Evolutionary conservation across 2,113 vertebrate species (phyloP).

Genomic region (Tinamus guttatus): DNA sequence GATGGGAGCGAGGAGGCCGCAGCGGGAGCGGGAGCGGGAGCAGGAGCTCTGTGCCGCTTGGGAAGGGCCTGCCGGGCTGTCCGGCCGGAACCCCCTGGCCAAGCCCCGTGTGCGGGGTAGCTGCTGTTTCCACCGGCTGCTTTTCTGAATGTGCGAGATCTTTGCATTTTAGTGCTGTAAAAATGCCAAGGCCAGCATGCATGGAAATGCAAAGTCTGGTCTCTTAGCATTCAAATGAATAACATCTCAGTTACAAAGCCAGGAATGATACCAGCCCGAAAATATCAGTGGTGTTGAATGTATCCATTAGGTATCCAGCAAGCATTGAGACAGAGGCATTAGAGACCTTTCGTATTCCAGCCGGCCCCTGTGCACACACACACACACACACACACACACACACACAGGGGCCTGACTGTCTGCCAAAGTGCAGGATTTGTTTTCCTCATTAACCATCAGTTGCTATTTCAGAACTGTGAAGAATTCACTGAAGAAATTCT

Average conservation of each 20-base stretch:
- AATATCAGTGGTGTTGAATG: not conserved
- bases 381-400: too few species aligned
- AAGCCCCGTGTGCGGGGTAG: accelerated
- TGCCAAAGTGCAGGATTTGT: not conserved
- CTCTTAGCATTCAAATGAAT: accelerated
- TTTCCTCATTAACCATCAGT: not conserved
- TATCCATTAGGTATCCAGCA: accelerated
- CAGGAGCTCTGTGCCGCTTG: too few species aligned
- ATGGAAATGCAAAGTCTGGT: not conserved
- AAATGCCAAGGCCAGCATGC: accelerated
- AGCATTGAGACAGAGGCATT: not conserved
- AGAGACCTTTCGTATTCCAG: not conserved
- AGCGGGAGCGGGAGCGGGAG: too few species aligned
- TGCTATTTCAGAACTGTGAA: not conserved
- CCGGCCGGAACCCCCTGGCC: not conserved
- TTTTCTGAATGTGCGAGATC: accelerated
- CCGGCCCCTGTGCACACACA: too few species aligned
- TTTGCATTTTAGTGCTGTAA: accelerated
- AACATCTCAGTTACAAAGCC: not conserved
- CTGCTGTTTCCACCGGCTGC: accelerated
- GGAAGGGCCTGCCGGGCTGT: not conserved
- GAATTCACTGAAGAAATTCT: not conserved
- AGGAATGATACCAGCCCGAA: accelerated
- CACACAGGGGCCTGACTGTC: not conserved
- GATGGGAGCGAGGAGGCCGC: too few species aligned